Percentiles rank a stretch among this genome's conserved stretches.
Conservation (phyloP, 2,888 invertebrate species). For the Plusia festucae region DNA sequence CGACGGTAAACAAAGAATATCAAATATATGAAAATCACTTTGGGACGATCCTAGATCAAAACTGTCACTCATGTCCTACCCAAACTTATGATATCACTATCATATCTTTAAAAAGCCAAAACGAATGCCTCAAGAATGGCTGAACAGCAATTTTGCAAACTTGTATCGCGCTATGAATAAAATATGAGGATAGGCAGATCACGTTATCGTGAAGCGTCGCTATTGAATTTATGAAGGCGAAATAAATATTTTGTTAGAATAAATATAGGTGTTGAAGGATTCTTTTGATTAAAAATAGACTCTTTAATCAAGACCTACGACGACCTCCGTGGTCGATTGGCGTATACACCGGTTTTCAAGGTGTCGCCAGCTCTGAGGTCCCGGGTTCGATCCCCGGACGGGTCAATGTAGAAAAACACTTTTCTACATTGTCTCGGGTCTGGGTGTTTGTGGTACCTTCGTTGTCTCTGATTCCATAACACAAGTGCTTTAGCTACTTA, state of each 20-base stretch:
- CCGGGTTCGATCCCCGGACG: too few relatives aligned
- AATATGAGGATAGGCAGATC: constrained; percentile 48
- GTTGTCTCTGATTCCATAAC: too few relatives aligned
- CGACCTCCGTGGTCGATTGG: too few relatives aligned
- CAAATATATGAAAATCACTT: constrained; percentile 18
- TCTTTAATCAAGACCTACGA: too few relatives aligned
- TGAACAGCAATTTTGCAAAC: constrained; percentile 47
- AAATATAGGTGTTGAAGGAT: background rate
- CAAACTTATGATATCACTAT: constrained; percentile 41
- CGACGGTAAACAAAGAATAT: background rate
- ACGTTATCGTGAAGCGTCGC: constrained; percentile 26
- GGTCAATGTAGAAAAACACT: too few relatives aligned
- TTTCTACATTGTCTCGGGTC: too few relatives aligned
- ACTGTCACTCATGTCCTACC: constrained; percentile 17
- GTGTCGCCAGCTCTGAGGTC: too few relatives aligned
- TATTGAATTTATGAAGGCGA: constrained; percentile 46
- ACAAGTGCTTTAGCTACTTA: too few relatives aligned
- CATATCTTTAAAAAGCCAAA: constrained; percentile 32
- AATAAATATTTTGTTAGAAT: constrained; percentile 4
- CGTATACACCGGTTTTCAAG: too few relatives aligned
- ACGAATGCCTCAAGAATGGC: constrained; percentile 13
- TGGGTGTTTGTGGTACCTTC: too few relatives aligned
- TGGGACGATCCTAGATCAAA: background rate
- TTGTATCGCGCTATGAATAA: constrained; percentile 58
- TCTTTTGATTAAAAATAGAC: background rate